A percentile compares a stretch with the other conserved stretches of the same genome.
These are phyloP conservation scores for Erebia ligea DNA, from an alignment of 2,888 invertebrate species.

Conservation along the genomic window DNA sequence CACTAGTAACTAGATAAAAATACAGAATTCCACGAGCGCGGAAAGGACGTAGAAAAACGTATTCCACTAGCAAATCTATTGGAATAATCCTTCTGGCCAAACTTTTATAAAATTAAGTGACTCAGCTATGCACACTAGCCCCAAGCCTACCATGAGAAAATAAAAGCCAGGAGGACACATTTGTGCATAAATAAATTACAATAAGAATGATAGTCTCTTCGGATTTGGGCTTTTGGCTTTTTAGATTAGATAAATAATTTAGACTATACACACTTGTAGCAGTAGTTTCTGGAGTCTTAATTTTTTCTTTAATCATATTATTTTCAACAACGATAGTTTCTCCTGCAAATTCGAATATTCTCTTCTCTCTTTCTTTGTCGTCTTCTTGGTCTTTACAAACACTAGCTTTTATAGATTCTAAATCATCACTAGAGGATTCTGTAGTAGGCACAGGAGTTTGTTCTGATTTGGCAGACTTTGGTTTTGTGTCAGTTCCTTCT, in stretches of 20 bases:
- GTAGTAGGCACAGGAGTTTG: conserved; percentile 27
- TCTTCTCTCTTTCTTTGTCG: conserved; percentile 81
- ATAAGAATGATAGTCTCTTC: too few species aligned
- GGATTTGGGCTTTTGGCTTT: too few species aligned
- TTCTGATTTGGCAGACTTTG: conserved; percentile 51
- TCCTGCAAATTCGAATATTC: conserved; percentile 94
- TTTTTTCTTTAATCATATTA: conserved; percentile 68
- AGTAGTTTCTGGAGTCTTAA: conserved; percentile 60
- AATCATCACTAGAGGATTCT: conserved; percentile 9
- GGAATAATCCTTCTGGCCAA: too few species aligned
- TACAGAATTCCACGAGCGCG: too few species aligned
- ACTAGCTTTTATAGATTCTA: conserved; percentile 23
- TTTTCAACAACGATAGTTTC: conserved; percentile 87
- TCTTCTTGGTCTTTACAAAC: conserved; percentile 61
- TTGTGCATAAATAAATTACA: too few species aligned
- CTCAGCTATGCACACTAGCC: too few species aligned
- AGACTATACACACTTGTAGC: conserved; percentile 54
- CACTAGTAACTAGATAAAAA: too few species aligned
- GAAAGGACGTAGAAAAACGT: too few species aligned
- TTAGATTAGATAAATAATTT: neutral
- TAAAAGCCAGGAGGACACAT: too few species aligned
- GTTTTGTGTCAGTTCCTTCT: conserved; percentile 85
- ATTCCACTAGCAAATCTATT: too few species aligned
- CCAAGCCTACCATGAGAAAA: too few species aligned
- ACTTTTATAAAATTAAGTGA: too few species aligned